Evolutionary conservation across 2,113 vertebrate species (phyloP), one percentile per base, ranked within the genome.

Genomic region (Emberiza fucata): DNA sequence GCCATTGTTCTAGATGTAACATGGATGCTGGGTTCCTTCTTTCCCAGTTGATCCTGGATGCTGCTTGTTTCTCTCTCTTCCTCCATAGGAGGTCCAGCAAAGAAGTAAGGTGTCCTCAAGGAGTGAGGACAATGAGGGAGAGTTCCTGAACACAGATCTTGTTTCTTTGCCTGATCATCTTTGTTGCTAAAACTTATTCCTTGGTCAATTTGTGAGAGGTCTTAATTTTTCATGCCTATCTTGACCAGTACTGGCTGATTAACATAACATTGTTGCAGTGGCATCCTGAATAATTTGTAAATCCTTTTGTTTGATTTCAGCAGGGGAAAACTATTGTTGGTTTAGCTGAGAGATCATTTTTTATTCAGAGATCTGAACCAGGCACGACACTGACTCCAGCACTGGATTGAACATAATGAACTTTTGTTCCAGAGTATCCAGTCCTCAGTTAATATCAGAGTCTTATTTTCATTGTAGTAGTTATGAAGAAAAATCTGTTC

Each of bases 321-420:
- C 60, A 47, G 75, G 28, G 47, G 24, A 80, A 72, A 86, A 28
- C 35, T 35, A 17, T 65, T 47, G 68, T 86, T 93, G 77, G 20
- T 92, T 81, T 92, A 90, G 83, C 82, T 81, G 83, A 94, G 91
- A 56, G 28, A 78, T 77, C 42, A 33, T 79, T 85, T 96, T 94
- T 92, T 84, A 81, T 94, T 92, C 69, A 92, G 19, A 63, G 33
- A 27, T 59, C 73, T 86, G 69, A 92, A 86, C 35, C 45, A 63
- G 50, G 65, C 64, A 19, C 16, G 1, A 17, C 51, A 57, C 22
- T 61, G 64, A 50, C 69, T 92, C 56, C 47, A 54, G 51, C 64
- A 24, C 23, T 39, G 54, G 25, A 40, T 22, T 61, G 56, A 84
- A 35, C 29, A 3, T 24, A 57, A 47, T 64, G 56, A 47, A 31